Evolutionary conservation across 2,113 vertebrate genomes (phyloP), one percentile per base, ranked within the genome.

Genomic region (Paedocypris sp.): DNA sequence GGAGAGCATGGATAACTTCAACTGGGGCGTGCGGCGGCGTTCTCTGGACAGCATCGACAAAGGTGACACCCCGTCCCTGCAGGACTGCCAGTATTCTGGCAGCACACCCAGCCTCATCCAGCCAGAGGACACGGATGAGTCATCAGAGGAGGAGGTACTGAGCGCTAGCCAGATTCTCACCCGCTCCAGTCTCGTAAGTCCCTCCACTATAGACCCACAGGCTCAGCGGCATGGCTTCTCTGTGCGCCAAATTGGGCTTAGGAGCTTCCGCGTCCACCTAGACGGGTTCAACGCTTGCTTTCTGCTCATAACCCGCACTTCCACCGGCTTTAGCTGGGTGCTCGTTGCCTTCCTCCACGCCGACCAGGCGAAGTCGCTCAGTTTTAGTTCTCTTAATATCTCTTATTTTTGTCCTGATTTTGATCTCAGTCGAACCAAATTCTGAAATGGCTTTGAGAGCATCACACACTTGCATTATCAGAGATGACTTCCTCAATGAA

Each of bases 1-100:
- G 52, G 94, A 98, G 81, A 97, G 93, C 69, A 92, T 99, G 91
- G 95, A 99, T 80, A 99, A 97, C 76, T 99, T 98, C 76, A 99
- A 99, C 83, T 99, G 94, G 95, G 95, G 95, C 0, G 95, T 99
- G 62, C 92, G 95, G 2, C 85, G 95, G 7, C 93, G 95, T 48
- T 99, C 95, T 0, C 82, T 99, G 62, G 95, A 99, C 76, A 99
- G 95, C 64, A 93, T 95, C 75, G 95, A 98, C 85, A 98, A 99
- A 77, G 95, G 91, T 45, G 95, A 97, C 85, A 97, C 90, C 0
- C 93, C 94, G 0, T 95, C 95, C 31, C 82, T 98, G 52, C 95
- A 97, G 76, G 95, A 97, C 65, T 97, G 87, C 77, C 92, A 90
- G 70, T 95, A 90, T 68, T 80, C 90, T 0, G 92, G 95, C 64